Conservation (phyloP, 1,140 invertebrate species). For the Acromyrmex charruanus region DNA sequence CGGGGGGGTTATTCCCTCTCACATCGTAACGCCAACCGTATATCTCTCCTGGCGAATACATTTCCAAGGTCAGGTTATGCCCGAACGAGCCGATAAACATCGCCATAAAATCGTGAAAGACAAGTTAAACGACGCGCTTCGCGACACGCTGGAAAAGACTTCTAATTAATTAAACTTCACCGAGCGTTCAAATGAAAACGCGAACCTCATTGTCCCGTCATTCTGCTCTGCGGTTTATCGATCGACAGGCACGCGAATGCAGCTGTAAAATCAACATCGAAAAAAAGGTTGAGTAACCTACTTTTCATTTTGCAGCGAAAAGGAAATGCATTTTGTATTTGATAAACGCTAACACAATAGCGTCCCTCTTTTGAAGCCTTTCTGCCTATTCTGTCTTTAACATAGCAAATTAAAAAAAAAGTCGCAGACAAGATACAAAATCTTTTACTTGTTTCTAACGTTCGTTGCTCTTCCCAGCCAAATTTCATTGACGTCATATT, state of each 20-base stretch:
- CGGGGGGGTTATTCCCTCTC: neutral
- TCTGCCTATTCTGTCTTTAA: neutral
- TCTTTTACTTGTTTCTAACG: neutral
- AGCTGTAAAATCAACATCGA: slow-evolving; percentile 59
- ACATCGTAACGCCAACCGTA: slow-evolving; percentile 24
- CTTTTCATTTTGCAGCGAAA: slow-evolving; percentile 7
- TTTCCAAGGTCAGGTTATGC: slow-evolving; percentile 33
- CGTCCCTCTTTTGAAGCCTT: neutral
- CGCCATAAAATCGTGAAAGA: slow-evolving; percentile 42
- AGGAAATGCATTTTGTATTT: slow-evolving; percentile 36
- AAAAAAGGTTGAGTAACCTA: slow-evolving; percentile 63
- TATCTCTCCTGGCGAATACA: slow-evolving; percentile 27
- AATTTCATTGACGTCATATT: neutral
- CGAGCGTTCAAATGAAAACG: slow-evolving; percentile 32
- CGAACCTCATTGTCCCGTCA: slow-evolving; percentile 40
- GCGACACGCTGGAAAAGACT: slow-evolving; percentile 40
- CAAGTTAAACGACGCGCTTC: slow-evolving; percentile 28
- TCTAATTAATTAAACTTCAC: slow-evolving; percentile 61
- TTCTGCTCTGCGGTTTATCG: slow-evolving; percentile 52
- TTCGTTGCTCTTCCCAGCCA: neutral
- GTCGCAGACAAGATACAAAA: neutral
- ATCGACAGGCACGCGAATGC: slow-evolving; percentile 61
- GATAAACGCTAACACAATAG: neutral
- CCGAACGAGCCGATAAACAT: slow-evolving; percentile 42
- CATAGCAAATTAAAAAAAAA: neutral